Conservation (phyloP, 2,113 vertebrate species). For the Chrysochloris asiatica region DNA sequence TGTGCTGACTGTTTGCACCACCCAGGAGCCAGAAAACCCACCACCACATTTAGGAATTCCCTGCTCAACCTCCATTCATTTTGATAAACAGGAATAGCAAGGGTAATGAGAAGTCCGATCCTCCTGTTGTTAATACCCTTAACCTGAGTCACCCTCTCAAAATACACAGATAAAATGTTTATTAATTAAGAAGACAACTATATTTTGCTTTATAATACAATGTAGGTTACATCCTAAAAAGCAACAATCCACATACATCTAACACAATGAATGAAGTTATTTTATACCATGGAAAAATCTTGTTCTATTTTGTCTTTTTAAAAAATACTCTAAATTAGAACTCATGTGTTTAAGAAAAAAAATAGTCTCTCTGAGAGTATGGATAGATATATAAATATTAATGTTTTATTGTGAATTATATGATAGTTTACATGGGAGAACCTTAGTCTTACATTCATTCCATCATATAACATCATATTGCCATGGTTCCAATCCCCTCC, state of each 20-base stretch:
- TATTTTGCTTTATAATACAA: neutral
- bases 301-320: neutral
- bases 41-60: neutral
- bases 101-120: conserved; percentile 33
- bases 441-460: too few species aligned
- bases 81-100: neutral
- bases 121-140: neutral
- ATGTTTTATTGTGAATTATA: too few species aligned
- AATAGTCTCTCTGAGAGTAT: conserved; percentile 41
- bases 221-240: neutral
- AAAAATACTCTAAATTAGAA: neutral
- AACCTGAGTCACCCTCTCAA: neutral
- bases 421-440: too few species aligned
- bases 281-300: conserved; percentile 28
- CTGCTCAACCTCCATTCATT: neutral
- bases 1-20: neutral
- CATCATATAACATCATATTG: too few species aligned
- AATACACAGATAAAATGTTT: neutral
- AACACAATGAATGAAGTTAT: neutral
- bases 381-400: too few species aligned
- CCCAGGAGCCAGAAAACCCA: neutral
- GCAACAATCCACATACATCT: neutral
- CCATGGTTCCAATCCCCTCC: too few species aligned
- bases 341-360: conserved; percentile 3
- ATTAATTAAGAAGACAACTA: neutral